Percentiles rank a stretch among this genome's conserved stretches.
Conservation (phyloP, 2,113 vertebrate species). For the Chelonoidis abingdonii region DNA sequence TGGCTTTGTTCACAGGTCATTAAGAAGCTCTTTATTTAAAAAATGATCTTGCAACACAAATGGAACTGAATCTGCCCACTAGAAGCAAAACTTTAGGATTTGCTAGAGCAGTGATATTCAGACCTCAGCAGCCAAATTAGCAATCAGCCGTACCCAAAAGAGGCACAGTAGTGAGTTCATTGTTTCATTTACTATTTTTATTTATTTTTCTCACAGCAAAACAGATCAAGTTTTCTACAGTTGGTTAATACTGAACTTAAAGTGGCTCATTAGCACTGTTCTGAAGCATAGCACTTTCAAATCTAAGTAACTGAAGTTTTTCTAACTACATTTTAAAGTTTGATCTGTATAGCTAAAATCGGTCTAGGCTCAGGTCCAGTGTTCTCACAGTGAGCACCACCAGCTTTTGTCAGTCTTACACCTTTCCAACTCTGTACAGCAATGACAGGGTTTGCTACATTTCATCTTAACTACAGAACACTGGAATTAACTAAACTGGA, state of each 20-base stretch:
- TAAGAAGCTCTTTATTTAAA: neutral
- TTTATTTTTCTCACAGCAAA: neutral
- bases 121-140: no score
- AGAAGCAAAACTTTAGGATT: neutral
- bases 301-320: neutral
- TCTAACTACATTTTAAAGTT: neutral
- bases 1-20: constrained; percentile 11
- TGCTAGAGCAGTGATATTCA: neutral
- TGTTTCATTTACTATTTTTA: no score
- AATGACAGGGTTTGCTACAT: neutral
- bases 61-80: neutral
- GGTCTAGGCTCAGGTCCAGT: neutral
- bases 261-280: neutral
- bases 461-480: neutral
- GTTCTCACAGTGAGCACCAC: neutral
- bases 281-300: neutral
- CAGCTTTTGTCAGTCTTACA: neutral
- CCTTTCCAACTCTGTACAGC: neutral
- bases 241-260: neutral
- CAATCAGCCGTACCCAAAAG: no score
- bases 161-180: no score
- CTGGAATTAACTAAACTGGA: neutral
- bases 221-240: neutral
- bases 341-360: neutral
- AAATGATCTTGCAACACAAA: neutral